Conservation (phyloP, 2,113 vertebrate genomes). For the Nycticorax nycticorax region DNA sequence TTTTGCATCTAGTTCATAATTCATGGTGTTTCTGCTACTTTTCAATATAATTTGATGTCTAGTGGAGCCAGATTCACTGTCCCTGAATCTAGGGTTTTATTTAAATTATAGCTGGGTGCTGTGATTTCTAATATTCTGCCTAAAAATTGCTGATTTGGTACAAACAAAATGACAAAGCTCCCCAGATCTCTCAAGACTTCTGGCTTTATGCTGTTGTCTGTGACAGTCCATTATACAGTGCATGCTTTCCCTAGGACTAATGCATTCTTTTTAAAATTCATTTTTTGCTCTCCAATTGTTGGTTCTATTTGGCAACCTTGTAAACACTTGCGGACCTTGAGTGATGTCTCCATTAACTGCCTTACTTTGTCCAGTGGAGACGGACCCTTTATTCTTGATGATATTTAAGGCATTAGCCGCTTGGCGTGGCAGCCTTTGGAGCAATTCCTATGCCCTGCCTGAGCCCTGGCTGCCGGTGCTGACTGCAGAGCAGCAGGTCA, state of each 20-base stretch:
- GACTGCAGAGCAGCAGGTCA: neutral
- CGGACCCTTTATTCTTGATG: neutral
- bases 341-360: neutral
- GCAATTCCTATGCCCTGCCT: neutral
- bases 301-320: neutral
- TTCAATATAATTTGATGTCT: neutral
- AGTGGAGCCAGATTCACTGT: neutral
- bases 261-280: neutral
- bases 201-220: neutral
- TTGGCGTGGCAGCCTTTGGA: neutral
- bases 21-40: neutral
- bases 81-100: neutral
- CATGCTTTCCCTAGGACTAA: neutral
- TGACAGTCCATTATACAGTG: neutral
- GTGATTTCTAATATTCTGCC: neutral
- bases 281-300: neutral
- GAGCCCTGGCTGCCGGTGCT: neutral
- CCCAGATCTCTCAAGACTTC: neutral
- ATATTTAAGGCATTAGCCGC: neutral
- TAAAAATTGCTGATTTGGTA: neutral
- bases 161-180: neutral
- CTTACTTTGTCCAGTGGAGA: neutral
- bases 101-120: neutral
- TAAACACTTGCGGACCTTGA: neutral
- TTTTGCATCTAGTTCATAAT: neutral